Evolutionary conservation across 2,113 vertebrate genomes (phyloP).

Genomic region (Gavia stellata): DNA sequence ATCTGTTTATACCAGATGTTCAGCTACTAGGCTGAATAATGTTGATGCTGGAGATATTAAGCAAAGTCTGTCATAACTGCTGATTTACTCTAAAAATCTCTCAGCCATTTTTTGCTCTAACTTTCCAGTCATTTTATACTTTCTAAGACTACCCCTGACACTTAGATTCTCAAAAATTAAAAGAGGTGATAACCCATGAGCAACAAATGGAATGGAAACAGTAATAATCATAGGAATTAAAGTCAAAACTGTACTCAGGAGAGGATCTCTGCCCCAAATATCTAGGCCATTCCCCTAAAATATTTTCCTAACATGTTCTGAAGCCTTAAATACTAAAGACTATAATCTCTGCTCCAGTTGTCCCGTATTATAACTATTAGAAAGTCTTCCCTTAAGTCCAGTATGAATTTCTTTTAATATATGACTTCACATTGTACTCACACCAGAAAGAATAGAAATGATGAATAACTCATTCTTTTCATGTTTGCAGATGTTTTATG

Average conservation of each 20-base stretch:
- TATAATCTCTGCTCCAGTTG: background rate
- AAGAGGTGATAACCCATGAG: background rate
- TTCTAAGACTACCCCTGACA: background rate
- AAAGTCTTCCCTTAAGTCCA: background rate
- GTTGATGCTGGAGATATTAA: background rate
- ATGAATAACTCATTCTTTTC: background rate
- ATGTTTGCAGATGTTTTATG: background rate
- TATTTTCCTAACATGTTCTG: background rate
- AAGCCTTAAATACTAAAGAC: background rate
- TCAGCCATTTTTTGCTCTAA: background rate
- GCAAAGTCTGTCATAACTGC: background rate
- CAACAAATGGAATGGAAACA: background rate
- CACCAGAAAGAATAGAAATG: background rate
- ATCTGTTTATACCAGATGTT: background rate
- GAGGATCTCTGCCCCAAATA: background rate
- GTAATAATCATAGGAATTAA: background rate
- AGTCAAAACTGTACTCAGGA: background rate
- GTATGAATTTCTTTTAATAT: background rate
- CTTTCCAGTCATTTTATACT: background rate
- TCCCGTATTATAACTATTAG: accelerated
- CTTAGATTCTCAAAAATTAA: background rate
- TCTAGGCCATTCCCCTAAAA: background rate
- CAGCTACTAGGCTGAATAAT: background rate
- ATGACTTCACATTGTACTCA: background rate
- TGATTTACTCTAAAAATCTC: background rate